These are phyloP conservation scores for Orthonyx spaldingii DNA, from an alignment of 2,113 vertebrate species.

Conservation along the genomic window DNA sequence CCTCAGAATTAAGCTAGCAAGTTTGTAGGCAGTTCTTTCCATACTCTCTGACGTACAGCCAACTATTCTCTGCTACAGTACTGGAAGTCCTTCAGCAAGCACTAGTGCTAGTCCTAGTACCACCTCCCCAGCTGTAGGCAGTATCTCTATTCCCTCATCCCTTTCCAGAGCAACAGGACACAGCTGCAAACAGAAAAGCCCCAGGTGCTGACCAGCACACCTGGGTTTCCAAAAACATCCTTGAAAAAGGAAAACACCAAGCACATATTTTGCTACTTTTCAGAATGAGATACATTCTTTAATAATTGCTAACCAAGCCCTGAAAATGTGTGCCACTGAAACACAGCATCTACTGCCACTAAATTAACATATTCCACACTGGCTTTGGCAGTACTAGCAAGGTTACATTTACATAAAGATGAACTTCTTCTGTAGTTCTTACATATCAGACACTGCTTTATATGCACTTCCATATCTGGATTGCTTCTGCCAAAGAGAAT, in stretches of 20 bases:
- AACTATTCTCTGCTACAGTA: not conserved
- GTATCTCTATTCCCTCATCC: rapidly evolving
- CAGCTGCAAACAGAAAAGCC: not conserved
- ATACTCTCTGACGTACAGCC: not conserved
- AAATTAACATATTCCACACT: not conserved
- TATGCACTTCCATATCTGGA: not conserved
- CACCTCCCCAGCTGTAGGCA: not conserved
- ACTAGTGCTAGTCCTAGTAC: rapidly evolving
- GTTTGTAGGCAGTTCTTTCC: not conserved
- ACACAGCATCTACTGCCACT: not conserved
- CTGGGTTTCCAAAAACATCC: not conserved
- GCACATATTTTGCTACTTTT: not conserved
- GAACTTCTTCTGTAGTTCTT: not conserved
- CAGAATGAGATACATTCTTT: not conserved
- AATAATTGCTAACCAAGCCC: not conserved
- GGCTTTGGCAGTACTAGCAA: not conserved
- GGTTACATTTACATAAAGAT: not conserved
- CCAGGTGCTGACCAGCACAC: not conserved
- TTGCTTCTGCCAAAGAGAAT: not conserved
- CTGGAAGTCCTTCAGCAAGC: not conserved
- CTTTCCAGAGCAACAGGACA: not conserved
- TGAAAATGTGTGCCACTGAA: not conserved
- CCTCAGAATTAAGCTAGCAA: not conserved
- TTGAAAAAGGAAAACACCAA: not conserved
- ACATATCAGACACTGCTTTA: not conserved